Conservation (phyloP, 2,113 vertebrate species). For the Pangasianodon gigas region DNA sequence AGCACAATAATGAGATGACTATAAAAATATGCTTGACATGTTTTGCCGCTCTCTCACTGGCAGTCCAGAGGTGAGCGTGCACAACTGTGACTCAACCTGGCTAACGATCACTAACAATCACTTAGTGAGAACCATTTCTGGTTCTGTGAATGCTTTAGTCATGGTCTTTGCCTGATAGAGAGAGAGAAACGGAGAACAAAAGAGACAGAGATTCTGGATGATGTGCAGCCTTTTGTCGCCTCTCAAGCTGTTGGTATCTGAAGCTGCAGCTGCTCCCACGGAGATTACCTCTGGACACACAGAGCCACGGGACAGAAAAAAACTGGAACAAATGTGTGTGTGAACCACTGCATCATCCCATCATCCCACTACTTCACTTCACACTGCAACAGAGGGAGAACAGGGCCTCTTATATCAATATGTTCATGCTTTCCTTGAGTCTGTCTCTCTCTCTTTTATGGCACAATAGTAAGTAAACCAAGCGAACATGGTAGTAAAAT, state of each 20-base stretch:
- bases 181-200: not conserved
- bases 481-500: not conserved
- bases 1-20: not conserved
- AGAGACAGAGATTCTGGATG: conserved; percentile 7
- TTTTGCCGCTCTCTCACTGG: not conserved
- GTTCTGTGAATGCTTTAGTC: conserved; percentile 39
- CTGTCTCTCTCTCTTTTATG: not conserved
- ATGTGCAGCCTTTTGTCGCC: conserved; percentile 18
- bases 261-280: conserved; percentile 51
- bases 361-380: conserved; percentile 36
- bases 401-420: not conserved
- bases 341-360: conserved; percentile 46
- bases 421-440: not conserved
- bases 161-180: conserved; percentile 25
- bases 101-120: conserved; percentile 2
- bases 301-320: not conserved
- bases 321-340: conserved; percentile 51
- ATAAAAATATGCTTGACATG: not conserved
- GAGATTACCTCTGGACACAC: conserved; percentile 43
- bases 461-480: conserved; percentile 1
- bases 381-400: not conserved
- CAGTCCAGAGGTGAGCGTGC: not conserved
- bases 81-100: not conserved
- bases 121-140: conserved; percentile 6
- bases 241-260: conserved; percentile 15